Evolutionary conservation across 2,888 invertebrate species (phyloP).

Genomic region (Sinelater perroti): DNA sequence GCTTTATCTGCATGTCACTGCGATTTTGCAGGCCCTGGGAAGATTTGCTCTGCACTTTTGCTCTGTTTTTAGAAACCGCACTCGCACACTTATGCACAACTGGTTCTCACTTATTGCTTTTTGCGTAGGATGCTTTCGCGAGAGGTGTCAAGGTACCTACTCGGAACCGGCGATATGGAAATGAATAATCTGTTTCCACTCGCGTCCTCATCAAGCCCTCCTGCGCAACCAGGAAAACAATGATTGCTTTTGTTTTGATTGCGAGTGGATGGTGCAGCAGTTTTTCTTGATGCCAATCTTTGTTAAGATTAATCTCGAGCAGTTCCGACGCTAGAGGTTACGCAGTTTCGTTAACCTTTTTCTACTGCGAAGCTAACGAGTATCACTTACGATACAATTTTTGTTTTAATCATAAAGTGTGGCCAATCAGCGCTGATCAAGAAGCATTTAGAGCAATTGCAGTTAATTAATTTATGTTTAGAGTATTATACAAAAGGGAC

Average conservation of each 20-base stretch:
- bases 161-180: constrained; percentile 26
- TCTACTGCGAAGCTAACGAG: no score
- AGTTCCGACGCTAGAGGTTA: no score
- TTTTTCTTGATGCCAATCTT: no score
- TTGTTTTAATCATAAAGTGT: no score
- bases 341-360: no score
- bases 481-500: no score
- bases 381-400: no score
- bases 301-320: no score
- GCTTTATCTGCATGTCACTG: constrained; percentile 35
- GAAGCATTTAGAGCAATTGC: no score
- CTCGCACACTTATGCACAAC: constrained; percentile 21
- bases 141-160: constrained; percentile 21
- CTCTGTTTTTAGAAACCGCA: constrained; percentile 24
- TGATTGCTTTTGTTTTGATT: neutral
- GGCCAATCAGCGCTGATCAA: no score
- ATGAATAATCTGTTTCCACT: constrained; percentile 23
- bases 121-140: constrained; percentile 20
- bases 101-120: constrained; percentile 22
- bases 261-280: no score
- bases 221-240: neutral
- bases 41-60: constrained; percentile 27
- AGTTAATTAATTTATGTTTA: no score
- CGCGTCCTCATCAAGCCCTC: neutral
- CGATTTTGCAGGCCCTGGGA: constrained; percentile 27